phyloP scores from a whole-genome alignment of 2,113 vertebrate genomes.

The Perca flavescens region DNA sequence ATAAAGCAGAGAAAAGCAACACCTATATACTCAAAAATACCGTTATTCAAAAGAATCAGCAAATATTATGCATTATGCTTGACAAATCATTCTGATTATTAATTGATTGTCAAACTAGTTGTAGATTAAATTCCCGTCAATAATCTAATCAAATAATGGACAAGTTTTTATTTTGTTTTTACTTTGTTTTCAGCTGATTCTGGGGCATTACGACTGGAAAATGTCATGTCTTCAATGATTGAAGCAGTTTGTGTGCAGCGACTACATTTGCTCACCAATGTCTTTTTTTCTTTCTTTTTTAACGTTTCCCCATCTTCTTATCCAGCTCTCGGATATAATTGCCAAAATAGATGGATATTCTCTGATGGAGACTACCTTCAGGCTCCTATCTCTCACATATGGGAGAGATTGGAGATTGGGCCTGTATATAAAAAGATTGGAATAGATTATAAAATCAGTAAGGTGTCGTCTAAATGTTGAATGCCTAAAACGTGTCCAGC shows the following conservation, averaged over 20 bases:
- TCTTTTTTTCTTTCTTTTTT: neutral
- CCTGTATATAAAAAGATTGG: constrained; percentile 29
- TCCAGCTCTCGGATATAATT: constrained; percentile 22
- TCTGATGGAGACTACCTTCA: constrained; percentile 21
- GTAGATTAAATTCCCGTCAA: neutral
- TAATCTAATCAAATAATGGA: neutral
- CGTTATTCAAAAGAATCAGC: neutral
- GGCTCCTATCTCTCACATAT: constrained; percentile 23
- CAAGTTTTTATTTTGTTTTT: neutral
- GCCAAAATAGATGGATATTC: constrained; percentile 40
- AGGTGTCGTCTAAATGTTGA: constrained; percentile 17
- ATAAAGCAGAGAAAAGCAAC: neutral
- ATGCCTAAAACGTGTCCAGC: constrained; percentile 45
- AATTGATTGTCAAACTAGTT: neutral
- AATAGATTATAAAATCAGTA: constrained; percentile 31
- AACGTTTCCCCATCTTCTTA: neutral
- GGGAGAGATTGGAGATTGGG: constrained; percentile 33
- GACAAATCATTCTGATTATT: neutral
- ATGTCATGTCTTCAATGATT: neutral
- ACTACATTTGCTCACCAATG: neutral
- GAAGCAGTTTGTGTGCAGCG: neutral
- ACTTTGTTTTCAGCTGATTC: constrained; percentile 3
- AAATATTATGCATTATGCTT: neutral
- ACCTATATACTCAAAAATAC: neutral
- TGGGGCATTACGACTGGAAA: neutral